phyloP scores from a whole-genome alignment of 2,113 vertebrate species.

The Ginglymostoma cirratum region DNA sequence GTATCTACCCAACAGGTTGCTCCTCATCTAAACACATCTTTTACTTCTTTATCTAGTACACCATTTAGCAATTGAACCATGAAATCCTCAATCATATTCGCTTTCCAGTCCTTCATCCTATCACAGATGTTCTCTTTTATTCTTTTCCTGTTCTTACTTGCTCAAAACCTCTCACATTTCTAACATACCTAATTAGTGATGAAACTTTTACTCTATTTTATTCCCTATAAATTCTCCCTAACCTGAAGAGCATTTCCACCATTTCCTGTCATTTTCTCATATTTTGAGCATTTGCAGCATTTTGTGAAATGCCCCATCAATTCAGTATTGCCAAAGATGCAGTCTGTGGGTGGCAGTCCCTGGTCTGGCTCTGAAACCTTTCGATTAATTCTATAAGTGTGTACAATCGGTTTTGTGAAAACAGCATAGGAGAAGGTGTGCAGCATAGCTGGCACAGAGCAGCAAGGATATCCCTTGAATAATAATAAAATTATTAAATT shows the following conservation, averaged over 20 bases:
- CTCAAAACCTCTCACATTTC: background rate
- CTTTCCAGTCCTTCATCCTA: background rate
- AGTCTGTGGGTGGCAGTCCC: background rate
- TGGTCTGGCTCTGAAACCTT: background rate
- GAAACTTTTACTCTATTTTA: background rate
- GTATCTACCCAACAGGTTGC: background rate
- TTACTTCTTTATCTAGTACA: background rate
- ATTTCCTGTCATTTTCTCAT: background rate
- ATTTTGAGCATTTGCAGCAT: background rate
- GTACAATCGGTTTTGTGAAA: conserved; percentile 15
- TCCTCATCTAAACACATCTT: background rate
- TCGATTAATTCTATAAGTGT: background rate
- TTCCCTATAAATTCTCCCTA: background rate
- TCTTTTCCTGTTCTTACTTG: background rate
- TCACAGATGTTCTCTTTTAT: background rate
- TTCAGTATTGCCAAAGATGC: background rate
- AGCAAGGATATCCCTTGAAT: background rate
- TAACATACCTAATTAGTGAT: background rate
- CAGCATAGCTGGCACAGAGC: background rate
- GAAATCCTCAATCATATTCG: background rate
- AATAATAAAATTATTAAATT: conserved; percentile 22
- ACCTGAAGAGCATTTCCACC: background rate
- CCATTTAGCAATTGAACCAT: background rate
- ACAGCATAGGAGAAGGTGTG: background rate
- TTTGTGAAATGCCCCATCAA: background rate